Conservation (phyloP, 2,888 invertebrate genomes). For the Ochlodes sylvanus region DNA sequence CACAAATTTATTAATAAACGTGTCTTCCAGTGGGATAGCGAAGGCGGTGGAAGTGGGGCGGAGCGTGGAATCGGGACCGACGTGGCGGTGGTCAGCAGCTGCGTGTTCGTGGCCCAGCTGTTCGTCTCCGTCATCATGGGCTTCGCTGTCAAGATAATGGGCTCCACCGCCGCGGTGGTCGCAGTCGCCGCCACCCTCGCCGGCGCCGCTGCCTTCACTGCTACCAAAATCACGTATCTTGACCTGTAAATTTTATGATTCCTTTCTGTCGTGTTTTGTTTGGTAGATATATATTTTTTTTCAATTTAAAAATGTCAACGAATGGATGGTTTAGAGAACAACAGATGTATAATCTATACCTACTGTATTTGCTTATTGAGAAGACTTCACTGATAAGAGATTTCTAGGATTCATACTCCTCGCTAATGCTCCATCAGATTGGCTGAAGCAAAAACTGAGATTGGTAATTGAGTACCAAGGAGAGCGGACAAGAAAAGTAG, state of each 20-base stretch:
- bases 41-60: constrained; percentile 80
- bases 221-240: constrained; percentile 95
- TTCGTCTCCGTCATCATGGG: constrained; percentile 95
- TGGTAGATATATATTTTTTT: not conserved
- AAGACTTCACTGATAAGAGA: too few relatives aligned
- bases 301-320: too few relatives aligned
- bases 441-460: too few relatives aligned
- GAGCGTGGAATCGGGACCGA: constrained; percentile 97
- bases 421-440: too few relatives aligned
- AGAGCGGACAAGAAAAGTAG: too few relatives aligned
- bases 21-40: constrained; percentile 70
- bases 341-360: not conserved
- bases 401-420: too few relatives aligned
- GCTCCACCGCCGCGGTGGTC: constrained; percentile 95
- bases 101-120: constrained; percentile 98
- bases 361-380: not conserved
- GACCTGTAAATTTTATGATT: constrained; percentile 86
- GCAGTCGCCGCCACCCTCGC: constrained; percentile 93
- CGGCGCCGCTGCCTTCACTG: constrained; percentile 92
- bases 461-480: too few relatives aligned
- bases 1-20: too few relatives aligned
- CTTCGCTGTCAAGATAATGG: constrained; percentile 90
- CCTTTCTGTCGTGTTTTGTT: not conserved
- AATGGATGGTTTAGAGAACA: too few relatives aligned
- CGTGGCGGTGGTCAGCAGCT: constrained; percentile 96